Evolutionary conservation across 30 jellyfish, hydroid and myxozoan genomes (phyloP).

Genomic region (Turritopsis rubra): DNA sequence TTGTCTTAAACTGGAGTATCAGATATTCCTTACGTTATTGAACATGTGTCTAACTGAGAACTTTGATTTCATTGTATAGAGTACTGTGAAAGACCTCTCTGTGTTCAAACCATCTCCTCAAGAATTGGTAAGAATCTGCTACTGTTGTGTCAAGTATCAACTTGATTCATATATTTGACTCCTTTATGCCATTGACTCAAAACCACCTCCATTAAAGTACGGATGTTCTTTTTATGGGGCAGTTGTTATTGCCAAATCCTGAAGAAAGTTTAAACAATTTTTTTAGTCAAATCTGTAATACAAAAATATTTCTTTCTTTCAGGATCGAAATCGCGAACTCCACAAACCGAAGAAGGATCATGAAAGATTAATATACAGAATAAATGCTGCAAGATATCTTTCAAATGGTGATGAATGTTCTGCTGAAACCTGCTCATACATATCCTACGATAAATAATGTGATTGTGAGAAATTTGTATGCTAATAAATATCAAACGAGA

Average conservation of each 20-base stretch:
- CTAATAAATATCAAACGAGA: neutral
- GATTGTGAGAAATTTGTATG: neutral
- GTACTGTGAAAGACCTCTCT: constrained; percentile 51
- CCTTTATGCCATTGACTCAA: too few species aligned
- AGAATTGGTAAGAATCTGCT: constrained; percentile 45
- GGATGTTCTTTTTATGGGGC: too few species aligned
- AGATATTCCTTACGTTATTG: too few species aligned
- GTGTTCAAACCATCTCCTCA: constrained; percentile 50
- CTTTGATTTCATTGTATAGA: constrained; percentile 22
- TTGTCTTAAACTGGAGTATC: neutral
- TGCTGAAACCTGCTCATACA: too few species aligned
- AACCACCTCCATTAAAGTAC: too few species aligned
- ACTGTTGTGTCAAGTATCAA: too few species aligned
- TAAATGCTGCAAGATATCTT: neutral
- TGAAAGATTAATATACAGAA: constrained; percentile 21
- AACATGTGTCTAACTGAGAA: too few species aligned
- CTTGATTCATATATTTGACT: too few species aligned
- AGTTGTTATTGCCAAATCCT: too few species aligned
- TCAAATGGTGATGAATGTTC: neutral
- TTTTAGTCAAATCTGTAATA: too few species aligned
- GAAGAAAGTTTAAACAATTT: too few species aligned
- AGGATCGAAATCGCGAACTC: constrained; percentile 60
- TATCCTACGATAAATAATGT: too few species aligned
- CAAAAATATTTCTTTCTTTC: neutral
- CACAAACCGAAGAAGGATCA: constrained; percentile 61